Evolutionary conservation across 2,888 invertebrate genomes (phyloP).

Genomic region (Dicycla oo): DNA sequence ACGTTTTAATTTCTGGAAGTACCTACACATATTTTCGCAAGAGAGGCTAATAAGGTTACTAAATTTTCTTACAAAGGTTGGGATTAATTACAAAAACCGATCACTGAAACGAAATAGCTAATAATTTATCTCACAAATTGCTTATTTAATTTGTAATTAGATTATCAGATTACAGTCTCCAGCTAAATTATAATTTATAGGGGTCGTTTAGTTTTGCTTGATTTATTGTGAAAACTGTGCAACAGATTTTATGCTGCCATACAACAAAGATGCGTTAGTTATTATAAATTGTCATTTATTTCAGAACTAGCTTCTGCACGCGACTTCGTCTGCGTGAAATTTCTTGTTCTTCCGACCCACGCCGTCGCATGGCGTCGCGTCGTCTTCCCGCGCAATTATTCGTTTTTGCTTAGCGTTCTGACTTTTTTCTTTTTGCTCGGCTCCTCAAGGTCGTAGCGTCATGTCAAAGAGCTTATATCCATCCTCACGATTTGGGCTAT

Average conservation of each 20-base stretch:
- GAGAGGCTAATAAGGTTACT: not conserved
- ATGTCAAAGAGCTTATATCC: no score
- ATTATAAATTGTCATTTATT: no score
- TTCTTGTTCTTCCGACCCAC: no score
- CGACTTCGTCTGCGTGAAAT: no score
- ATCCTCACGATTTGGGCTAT: no score
- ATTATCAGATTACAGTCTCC: conserved; percentile 54
- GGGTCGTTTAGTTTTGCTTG: conserved; percentile 16
- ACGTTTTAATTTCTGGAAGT: not conserved
- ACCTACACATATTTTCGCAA: not conserved
- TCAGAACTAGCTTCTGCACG: no score
- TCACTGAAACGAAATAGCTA: conserved; percentile 33
- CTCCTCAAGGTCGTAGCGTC: no score
- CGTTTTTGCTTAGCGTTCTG: no score
- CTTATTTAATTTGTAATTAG: conserved; percentile 54
- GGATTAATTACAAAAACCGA: conserved; percentile 40
- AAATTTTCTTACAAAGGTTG: not conserved
- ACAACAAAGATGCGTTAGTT: not conserved
- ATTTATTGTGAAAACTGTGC: conserved; percentile 45
- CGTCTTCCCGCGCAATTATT: no score
- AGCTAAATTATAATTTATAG: conserved; percentile 51
- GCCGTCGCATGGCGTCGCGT: no score
- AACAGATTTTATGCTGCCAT: conserved; percentile 21
- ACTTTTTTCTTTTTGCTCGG: no score
- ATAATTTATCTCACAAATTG: conserved; percentile 49